These are phyloP conservation scores for Petromus typicus DNA, from an alignment of 2,113 vertebrate genomes.

Conservation along the genomic window DNA sequence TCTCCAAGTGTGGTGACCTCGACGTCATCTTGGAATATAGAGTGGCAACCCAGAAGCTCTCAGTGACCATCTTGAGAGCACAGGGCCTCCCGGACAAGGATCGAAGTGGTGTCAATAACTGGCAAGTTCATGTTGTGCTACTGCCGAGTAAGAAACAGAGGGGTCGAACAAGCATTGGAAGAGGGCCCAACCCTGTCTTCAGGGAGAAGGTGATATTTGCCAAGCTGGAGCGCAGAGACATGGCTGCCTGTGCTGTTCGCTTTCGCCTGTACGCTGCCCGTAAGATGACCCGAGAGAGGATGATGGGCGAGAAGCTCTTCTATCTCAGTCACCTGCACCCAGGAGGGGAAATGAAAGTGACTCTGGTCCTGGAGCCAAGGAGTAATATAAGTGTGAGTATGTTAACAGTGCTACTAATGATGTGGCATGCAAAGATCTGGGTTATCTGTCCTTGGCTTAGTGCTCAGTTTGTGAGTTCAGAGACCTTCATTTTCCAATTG, in stretches of 20 bases:
- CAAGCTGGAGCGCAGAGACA: constrained; percentile 90
- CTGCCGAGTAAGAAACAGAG: constrained; percentile 96
- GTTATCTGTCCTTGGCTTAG: constrained; percentile 63
- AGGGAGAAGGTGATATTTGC: constrained; percentile 93
- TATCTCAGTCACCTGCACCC: constrained; percentile 87
- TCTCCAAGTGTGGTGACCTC: constrained; percentile 95
- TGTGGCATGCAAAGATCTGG: not conserved
- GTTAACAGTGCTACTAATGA: not conserved
- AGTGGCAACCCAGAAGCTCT: constrained; percentile 89
- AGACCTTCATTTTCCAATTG: constrained; percentile 71
- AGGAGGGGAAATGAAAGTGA: constrained; percentile 87
- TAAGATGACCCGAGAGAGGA: constrained; percentile 91
- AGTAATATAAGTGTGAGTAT: constrained; percentile 94
- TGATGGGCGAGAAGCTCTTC: constrained; percentile 97
- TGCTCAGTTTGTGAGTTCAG: constrained; percentile 51
- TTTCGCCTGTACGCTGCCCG: constrained; percentile 96
- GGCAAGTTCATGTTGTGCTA: constrained; percentile 95
- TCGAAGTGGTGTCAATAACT: constrained; percentile 93
- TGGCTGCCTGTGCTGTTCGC: constrained; percentile 89
- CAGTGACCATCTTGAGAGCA: constrained; percentile 90
- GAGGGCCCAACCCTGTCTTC: constrained; percentile 91
- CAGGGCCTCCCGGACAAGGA: constrained; percentile 94
- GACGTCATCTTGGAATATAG: constrained; percentile 91
- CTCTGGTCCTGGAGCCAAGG: constrained; percentile 93
- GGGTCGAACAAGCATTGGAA: constrained; percentile 91